Evolutionary conservation across 2,888 invertebrate species (phyloP).

Genomic region (Epirrhoe tristata): DNA sequence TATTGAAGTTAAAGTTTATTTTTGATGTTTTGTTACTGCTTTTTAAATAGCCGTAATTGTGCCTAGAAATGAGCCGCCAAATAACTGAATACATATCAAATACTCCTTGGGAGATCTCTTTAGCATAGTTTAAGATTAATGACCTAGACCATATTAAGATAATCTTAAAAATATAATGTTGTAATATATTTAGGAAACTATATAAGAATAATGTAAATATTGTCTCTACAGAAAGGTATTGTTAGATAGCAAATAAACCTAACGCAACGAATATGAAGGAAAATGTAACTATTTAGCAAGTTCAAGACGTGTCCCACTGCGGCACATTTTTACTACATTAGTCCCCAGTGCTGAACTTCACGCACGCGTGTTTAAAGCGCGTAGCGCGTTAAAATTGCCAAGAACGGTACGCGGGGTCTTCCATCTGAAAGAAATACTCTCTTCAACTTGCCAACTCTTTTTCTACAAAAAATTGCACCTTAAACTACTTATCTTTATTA

Average conservation of each 20-base stretch:
- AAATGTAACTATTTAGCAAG: neutral
- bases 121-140: slow-evolving; percentile 27
- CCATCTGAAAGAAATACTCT: neutral
- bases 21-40: slow-evolving; percentile 28
- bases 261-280: slow-evolving; percentile 8
- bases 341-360: too few species aligned
- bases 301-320: too few species aligned
- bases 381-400: too few species aligned
- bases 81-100: slow-evolving; percentile 68
- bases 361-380: too few species aligned
- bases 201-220: slow-evolving; percentile 6
- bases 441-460: neutral
- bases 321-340: too few species aligned
- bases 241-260: slow-evolving; percentile 12
- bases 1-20: neutral
- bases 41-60: slow-evolving; percentile 65
- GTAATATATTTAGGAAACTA: neutral
- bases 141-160: slow-evolving; percentile 14
- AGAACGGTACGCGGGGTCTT: too few species aligned
- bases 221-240: slow-evolving; percentile 1
- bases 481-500: neutral
- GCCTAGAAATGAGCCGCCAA: slow-evolving; percentile 78
- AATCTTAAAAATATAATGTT: slow-evolving; percentile 3
- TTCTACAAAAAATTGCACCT: too few species aligned
- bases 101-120: slow-evolving; percentile 55